phyloP scores from a whole-genome alignment of 2,888 invertebrate genomes.

The Diploptera punctata region DNA sequence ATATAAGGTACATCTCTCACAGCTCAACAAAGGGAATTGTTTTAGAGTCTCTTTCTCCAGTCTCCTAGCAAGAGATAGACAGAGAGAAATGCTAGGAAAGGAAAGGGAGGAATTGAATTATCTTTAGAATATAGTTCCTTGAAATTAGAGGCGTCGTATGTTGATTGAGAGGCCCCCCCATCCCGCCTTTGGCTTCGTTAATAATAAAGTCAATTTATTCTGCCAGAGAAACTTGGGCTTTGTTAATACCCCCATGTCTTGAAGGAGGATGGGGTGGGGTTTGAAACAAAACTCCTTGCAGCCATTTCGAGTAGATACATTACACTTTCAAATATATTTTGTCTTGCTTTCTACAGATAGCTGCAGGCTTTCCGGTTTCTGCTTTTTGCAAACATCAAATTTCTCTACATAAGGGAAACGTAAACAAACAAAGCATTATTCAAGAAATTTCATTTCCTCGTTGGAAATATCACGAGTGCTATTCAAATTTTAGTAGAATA shows the following conservation, averaged over 20 bases:
- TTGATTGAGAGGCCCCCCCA: slow-evolving; percentile 22
- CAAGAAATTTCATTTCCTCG: neutral
- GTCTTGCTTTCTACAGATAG: neutral
- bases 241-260: slow-evolving; percentile 16
- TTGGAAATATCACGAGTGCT: too few species aligned
- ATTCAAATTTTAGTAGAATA: too few species aligned
- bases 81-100: slow-evolving; percentile 1
- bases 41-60: slow-evolving; percentile 28
- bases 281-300: slow-evolving; percentile 2
- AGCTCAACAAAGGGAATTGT: slow-evolving; percentile 28
- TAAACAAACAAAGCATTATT: slow-evolving; percentile 8
- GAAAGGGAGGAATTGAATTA: slow-evolving; percentile 26
- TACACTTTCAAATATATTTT: slow-evolving; percentile 28
- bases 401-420: neutral
- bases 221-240: slow-evolving; percentile 29
- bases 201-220: slow-evolving; percentile 32
- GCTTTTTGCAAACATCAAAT: slow-evolving; percentile 11
- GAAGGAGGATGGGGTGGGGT: neutral
- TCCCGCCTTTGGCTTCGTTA: slow-evolving; percentile 25
- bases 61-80: neutral
- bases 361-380: slow-evolving; percentile 1
- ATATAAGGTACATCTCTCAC: slow-evolving; percentile 31
- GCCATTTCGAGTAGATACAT: slow-evolving; percentile 23
- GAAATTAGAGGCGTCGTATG: slow-evolving; percentile 32
- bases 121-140: slow-evolving; percentile 31